Evolutionary conservation across 2,888 invertebrate species (phyloP), one percentile per base, ranked within the genome.

Genomic region (Eugnorisma glareosa): DNA sequence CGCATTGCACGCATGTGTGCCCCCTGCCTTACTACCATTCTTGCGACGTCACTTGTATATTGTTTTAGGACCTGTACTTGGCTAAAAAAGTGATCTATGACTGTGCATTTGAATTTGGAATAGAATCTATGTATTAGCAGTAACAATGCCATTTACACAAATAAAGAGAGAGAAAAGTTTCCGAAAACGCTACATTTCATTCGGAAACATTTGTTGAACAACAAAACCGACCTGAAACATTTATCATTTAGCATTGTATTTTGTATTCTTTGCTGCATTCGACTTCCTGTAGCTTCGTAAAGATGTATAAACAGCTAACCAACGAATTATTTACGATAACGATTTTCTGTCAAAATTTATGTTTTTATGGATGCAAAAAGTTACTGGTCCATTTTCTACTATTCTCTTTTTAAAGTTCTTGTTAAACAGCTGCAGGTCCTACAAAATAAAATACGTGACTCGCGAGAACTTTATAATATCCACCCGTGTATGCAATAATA

Each of bases 1-100:
- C 88, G 91, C 89, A 90, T 90, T 94, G 95, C 95, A 95, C 94
- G 96, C 95, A 94, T 94, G 96, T 95, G 95, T 94, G 95, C 92
- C 88, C 89, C 87, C 76, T 82, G 87, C 90, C 91, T 93, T 92
- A 93, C 91, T 85, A 84, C 84, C 85, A 86, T 85, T 75, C 82
- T 85, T 87, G 85, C 67, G 21, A 74, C 18, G 63, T 73, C 73
- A 61, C 68, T 4, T 1, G 5, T 72, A 63, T 63, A n/a, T 61
- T 59, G 35, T 63, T 43, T 57, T 66, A 37, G 45, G 67, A 67
- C 40, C n/a, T 66, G 66, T 40, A 40, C 10, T 28, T 24, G 67
- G 11, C 7, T 11, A 66, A 7, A 6, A n/a, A 24, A 37, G 15
- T n/a, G 8, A 37, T 64, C 37, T 64, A n/a, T n/a, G 37, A 37